phyloP scores from a whole-genome alignment of 2,113 vertebrate species.

The Pseudolaguvia tuberculata region DNA sequence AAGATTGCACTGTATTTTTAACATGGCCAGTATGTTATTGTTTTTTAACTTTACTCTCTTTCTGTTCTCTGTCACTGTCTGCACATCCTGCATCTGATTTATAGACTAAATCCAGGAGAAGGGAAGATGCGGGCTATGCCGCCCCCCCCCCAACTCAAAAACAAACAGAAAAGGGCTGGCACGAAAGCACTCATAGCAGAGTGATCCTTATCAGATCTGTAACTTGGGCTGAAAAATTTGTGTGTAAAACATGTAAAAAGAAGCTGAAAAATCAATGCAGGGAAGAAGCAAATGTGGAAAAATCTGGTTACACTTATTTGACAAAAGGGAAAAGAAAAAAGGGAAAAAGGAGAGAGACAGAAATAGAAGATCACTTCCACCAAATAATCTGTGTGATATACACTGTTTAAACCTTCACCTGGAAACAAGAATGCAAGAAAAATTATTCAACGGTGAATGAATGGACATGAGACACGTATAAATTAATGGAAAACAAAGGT shows the following conservation, averaged over 20 bases:
- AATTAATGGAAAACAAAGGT: background rate
- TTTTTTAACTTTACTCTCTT: background rate
- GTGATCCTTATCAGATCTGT: conserved; percentile 65
- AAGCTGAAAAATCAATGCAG: too few relatives aligned
- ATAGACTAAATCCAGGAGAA: conserved; percentile 52
- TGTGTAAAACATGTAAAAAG: too few relatives aligned
- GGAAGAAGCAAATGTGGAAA: too few relatives aligned
- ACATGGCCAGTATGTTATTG: background rate
- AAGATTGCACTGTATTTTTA: background rate
- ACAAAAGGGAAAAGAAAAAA: too few relatives aligned
- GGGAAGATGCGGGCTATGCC: conserved; percentile 56
- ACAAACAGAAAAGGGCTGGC: conserved; percentile 63
- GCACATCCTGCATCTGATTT: conserved; percentile 51
- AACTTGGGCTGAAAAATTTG: conserved; percentile 44
- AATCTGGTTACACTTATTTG: too few relatives aligned
- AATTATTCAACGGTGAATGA: background rate
- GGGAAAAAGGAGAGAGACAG: too few relatives aligned
- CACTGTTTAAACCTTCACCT: background rate
- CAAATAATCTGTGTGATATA: background rate
- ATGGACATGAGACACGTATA: background rate
- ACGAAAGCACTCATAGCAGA: conserved; percentile 59
- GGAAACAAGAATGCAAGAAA: background rate
- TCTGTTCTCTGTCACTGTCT: background rate
- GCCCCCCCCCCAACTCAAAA: conserved; percentile 59
- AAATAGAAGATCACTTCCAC: too few relatives aligned